Evolutionary conservation across 1,140 invertebrate species (phyloP), one percentile per base, ranked within the genome.

Genomic region (Lordiphosa stackelbergi): DNA sequence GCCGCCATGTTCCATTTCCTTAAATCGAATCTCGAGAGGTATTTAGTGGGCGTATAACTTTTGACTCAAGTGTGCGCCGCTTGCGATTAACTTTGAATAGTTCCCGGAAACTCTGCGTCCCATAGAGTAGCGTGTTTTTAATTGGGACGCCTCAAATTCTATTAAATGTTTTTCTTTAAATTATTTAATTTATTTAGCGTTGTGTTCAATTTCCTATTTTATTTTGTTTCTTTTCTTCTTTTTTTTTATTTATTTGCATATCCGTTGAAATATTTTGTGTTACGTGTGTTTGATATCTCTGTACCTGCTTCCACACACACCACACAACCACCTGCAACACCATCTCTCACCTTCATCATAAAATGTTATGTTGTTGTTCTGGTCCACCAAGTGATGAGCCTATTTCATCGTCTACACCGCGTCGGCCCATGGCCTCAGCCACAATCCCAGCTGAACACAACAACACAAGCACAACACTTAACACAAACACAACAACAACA

Each of bases 1-100:
- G 78, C 78, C 13, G 79, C 79, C 60, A 85, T 84, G 79, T 84
- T 84, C 59, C 73, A 84, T 41, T 77, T 85, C 43, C 78, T 84
- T 2, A 84, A 85, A 52, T 84, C 78, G 34, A 84, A 84, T 63
- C 66, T 85, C 55, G 79, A 85, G 68, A 84, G 79, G 79, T 84
- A 84, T 79, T 79, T 75, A 75, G 48, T 56, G 42, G 52, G 69
- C 56, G 28, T 31, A 8, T 31, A 28, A 53, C 38, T 13, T 53
- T 66, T 37, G 53, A 51, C 43, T 59, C 45, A 55, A 59, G 71
- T 79, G 75, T 75, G 68, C 75, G 75, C 68, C 68, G 66, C 75
- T 79, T 79, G 71, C 75, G 53, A 61, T 79, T 40, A 24, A 54
- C 35, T 42, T 58, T 45, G 37, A 57, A 49, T 35, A 48, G 40